These are phyloP conservation scores for Conus betulinus DNA, from an alignment of 1,140 invertebrate genomes.

Conservation along the genomic window DNA sequence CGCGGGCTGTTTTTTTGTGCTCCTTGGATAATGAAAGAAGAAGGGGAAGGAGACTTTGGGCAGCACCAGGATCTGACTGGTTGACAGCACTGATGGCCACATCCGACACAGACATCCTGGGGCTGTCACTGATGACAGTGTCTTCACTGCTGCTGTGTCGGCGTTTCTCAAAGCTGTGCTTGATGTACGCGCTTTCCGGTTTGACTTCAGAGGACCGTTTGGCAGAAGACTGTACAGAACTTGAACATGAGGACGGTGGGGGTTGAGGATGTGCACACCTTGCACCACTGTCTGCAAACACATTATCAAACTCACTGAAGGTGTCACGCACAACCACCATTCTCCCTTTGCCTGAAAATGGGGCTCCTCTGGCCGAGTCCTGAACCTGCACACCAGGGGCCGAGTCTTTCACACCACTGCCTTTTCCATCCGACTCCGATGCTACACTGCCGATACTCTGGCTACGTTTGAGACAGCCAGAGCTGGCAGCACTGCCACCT, in stretches of 20 bases:
- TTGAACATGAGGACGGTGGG: background rate
- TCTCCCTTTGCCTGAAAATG: slow-evolving; percentile 24
- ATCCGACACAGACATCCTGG: slow-evolving; percentile 4
- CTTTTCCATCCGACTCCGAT: background rate
- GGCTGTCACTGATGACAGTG: background rate
- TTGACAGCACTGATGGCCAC: slow-evolving; percentile 1
- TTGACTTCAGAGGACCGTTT: background rate
- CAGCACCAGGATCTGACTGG: background rate
- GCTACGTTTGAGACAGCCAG: slow-evolving; percentile 16
- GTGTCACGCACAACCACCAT: slow-evolving; percentile 20
- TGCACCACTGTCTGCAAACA: background rate
- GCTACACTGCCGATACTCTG: slow-evolving; percentile 23
- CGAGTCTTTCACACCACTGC: background rate
- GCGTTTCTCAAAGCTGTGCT: background rate
- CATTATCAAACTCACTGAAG: background rate
- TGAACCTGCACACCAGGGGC: background rate
- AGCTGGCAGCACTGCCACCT: background rate
- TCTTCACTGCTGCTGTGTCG: background rate
- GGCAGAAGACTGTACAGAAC: background rate
- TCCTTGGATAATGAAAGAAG: background rate
- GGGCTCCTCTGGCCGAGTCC: background rate
- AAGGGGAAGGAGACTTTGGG: background rate
- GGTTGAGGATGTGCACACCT: background rate
- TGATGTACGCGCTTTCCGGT: slow-evolving; percentile 19
- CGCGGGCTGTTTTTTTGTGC: background rate